Evolutionary conservation across 1,140 invertebrate genomes (phyloP), one percentile per base, ranked within the genome.

Genomic region (Cepaea nemoralis): DNA sequence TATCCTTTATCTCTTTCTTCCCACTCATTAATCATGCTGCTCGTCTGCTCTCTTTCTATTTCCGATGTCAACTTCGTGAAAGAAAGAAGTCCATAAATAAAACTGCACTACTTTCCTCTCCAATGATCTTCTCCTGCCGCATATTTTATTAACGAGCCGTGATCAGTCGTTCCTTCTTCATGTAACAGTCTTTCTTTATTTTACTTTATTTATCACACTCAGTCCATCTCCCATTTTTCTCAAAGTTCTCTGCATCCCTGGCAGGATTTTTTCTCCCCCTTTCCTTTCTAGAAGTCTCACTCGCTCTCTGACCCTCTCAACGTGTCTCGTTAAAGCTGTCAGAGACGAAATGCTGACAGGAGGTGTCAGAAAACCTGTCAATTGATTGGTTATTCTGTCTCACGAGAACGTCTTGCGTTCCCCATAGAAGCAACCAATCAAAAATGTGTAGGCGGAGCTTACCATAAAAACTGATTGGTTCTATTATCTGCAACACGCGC

Each of bases 31-130:
- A 55, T 55, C 50, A 55, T 45, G 6, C 42, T 45, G 8, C 16
- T 14, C 19, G n/a, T 55, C 19, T 5, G 3, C 19, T 8, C 19
- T 10, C n/a, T n/a, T 14, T 73, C 70, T 2, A 40, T 6, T 63
- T 63, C 33, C 27, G 27, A 1, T 63, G 2, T 16, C 27, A 63
- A 19, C 10, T 63, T 31, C 33, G n/a, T 31, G n/a, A 63, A 63
- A 63, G 27, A 27, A 63, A 63, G 27, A 63, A 63, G n/a, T 63
- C 33, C 59, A 63, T 63, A 63, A 63, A 63, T 63, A 63, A 63
- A 63, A 63, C 27, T 31, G n/a, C n/a, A 31, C n/a, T 63, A 6
- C n/a, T 16, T 63, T 63, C 33, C 27, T 63, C n/a, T 6, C 27
- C n/a, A 31, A 31, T 31, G 1, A 8, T 31, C 27, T 27, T 31